Conservation (phyloP, 2,797 vertebrate species). For the Hephaestus fuliginosus region DNA sequence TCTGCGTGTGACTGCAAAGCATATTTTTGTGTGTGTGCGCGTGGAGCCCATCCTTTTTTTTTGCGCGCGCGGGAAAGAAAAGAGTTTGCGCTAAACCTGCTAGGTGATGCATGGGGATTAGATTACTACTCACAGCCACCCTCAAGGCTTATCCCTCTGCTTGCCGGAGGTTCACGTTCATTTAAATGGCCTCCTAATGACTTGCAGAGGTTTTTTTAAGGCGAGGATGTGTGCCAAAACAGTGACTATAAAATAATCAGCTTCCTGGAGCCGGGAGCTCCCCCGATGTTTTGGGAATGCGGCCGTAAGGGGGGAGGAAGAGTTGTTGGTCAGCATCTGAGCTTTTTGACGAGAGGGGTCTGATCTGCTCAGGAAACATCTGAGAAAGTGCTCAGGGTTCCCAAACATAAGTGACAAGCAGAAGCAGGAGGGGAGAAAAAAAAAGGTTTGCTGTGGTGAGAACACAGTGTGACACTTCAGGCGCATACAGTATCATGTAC, state of each 20-base stretch:
- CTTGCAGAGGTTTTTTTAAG: constrained; percentile 75
- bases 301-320: constrained; percentile 32
- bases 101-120: constrained; percentile 81
- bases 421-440: constrained; percentile 23
- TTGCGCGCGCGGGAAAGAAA: constrained; percentile 37
- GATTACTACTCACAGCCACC: constrained; percentile 78
- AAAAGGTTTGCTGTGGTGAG: constrained; percentile 51
- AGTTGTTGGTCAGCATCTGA: constrained; percentile 63
- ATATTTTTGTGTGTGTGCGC: constrained; percentile 22
- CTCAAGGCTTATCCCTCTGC: constrained; percentile 78
- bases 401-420: constrained; percentile 40
- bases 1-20: constrained; percentile 47
- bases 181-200: constrained; percentile 82
- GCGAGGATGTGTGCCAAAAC: constrained; percentile 76
- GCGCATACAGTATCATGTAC: constrained; percentile 47
- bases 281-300: constrained; percentile 71
- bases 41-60: constrained; percentile 29
- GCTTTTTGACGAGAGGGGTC: constrained; percentile 31
- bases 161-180: constrained; percentile 79
- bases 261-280: constrained; percentile 71
- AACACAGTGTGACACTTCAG: constrained; percentile 45
- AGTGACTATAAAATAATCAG: constrained; percentile 82
- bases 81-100: constrained; percentile 75
- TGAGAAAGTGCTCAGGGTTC: constrained; percentile 36
- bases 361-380: constrained; percentile 42